phyloP scores from a whole-genome alignment of 2,113 vertebrate species.

The Esox niger region DNA sequence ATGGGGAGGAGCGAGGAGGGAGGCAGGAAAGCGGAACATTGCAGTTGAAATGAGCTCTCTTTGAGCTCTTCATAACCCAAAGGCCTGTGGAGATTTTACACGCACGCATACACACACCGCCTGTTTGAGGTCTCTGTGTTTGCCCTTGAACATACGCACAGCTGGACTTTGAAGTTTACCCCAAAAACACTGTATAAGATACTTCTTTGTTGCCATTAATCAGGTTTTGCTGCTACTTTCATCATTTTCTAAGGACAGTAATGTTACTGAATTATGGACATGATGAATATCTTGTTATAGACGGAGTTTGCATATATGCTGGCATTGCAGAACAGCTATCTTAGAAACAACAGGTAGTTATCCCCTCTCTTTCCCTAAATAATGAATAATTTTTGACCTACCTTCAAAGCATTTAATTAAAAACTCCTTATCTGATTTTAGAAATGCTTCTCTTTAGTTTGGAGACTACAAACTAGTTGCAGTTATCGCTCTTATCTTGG shows the following conservation, averaged over 20 bases:
- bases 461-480: not conserved
- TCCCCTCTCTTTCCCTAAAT: not conserved
- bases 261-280: constrained; percentile 7
- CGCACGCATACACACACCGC: too few relatives aligned
- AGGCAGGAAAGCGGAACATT: constrained; percentile 16
- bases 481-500: not conserved
- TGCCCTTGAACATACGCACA: too few relatives aligned
- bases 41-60: constrained; percentile 2
- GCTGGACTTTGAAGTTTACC: too few relatives aligned
- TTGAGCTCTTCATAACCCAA: constrained; percentile 1
- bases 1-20: constrained; percentile 13
- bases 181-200: too few relatives aligned
- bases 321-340: constrained; percentile 4
- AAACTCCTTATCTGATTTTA: constrained; percentile 3
- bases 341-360: not conserved
- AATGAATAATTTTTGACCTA: not conserved
- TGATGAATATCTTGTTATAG: not conserved
- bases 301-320: constrained; percentile 10
- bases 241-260: constrained; percentile 4
- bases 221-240: not conserved
- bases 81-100: not conserved
- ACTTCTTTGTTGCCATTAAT: not conserved
- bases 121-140: too few relatives aligned
- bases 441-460: not conserved
- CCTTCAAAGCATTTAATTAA: constrained; percentile 9